A percentile compares a stretch with the other conserved stretches of the same genome.
phyloP scores from a whole-genome alignment of 2,888 invertebrate species.

The Hofmannophila pseudospretella region DNA sequence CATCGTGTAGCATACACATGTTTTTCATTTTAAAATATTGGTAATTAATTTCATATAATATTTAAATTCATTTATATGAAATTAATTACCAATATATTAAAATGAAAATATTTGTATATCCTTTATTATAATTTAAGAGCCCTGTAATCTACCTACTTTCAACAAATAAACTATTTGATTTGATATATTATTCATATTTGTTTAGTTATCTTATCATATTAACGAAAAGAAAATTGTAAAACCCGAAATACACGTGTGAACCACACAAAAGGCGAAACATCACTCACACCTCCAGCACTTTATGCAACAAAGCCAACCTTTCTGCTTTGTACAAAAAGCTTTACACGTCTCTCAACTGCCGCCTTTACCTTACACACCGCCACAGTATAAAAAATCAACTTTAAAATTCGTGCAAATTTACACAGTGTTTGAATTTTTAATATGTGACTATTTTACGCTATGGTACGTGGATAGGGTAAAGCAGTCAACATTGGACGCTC shows the following conservation, averaged over 20 bases:
- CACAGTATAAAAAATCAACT: slow-evolving; percentile 22
- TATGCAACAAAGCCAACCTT: slow-evolving; percentile 41
- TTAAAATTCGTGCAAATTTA: neutral
- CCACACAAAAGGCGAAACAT: slow-evolving; percentile 36
- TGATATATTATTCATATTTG: no score
- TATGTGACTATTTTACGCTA: slow-evolving; percentile 13
- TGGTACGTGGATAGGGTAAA: slow-evolving; percentile 24
- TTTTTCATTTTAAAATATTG: no score
- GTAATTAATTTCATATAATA: no score
- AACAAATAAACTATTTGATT: no score
- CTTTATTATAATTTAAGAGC: no score
- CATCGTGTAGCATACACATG: no score
- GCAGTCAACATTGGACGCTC: slow-evolving; percentile 17
- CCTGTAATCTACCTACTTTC: no score
- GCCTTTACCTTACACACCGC: slow-evolving; percentile 19
- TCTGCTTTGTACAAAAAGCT: slow-evolving; percentile 32
- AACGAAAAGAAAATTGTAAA: no score
- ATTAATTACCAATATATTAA: no score
- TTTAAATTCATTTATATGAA: no score
- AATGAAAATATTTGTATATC: no score
- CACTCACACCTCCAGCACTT: slow-evolving; percentile 40
- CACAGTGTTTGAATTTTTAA: neutral
- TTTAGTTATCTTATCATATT: no score
- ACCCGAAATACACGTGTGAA: slow-evolving; percentile 31
- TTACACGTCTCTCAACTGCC: slow-evolving; percentile 25